These are phyloP conservation scores for Ichneumoninae sp. DNA, from an alignment of 2,888 invertebrate genomes.

Conservation along the genomic window DNA sequence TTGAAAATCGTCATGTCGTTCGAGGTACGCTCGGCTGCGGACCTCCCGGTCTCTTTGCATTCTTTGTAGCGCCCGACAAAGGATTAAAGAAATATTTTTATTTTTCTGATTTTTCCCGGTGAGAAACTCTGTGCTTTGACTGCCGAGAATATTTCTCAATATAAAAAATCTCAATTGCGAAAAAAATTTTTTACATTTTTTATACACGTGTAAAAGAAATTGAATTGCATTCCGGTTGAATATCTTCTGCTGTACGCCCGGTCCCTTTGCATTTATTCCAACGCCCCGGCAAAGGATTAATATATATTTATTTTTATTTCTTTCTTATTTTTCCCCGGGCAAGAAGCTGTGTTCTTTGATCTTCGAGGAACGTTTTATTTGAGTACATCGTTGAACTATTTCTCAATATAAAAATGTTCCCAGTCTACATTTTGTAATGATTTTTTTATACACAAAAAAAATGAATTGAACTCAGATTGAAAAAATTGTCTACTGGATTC, in stretches of 20 bases:
- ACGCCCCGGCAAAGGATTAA: neutral
- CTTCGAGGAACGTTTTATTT: neutral
- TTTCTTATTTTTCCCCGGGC: neutral
- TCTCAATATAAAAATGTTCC: no score
- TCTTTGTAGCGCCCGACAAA: neutral
- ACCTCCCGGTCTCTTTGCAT: constrained; percentile 25
- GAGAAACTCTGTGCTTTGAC: neutral
- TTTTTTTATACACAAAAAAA: no score
- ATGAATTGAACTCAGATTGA: no score
- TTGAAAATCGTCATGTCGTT: constrained; percentile 14
- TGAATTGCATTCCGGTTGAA: no score
- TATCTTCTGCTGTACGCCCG: neutral
- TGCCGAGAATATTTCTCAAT: no score
- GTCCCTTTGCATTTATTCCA: constrained; percentile 32
- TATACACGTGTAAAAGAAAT: no score
- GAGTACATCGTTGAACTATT: no score
- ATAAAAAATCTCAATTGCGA: no score
- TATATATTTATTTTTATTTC: neutral
- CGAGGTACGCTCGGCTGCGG: neutral
- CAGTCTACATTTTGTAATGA: no score
- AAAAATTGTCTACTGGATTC: no score
- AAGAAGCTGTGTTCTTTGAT: constrained; percentile 1
- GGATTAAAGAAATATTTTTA: neutral
- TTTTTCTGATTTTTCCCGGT: neutral
- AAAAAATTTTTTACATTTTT: no score